phyloP scores from a whole-genome alignment of 2,113 vertebrate genomes.

The Panurus biarmicus region DNA sequence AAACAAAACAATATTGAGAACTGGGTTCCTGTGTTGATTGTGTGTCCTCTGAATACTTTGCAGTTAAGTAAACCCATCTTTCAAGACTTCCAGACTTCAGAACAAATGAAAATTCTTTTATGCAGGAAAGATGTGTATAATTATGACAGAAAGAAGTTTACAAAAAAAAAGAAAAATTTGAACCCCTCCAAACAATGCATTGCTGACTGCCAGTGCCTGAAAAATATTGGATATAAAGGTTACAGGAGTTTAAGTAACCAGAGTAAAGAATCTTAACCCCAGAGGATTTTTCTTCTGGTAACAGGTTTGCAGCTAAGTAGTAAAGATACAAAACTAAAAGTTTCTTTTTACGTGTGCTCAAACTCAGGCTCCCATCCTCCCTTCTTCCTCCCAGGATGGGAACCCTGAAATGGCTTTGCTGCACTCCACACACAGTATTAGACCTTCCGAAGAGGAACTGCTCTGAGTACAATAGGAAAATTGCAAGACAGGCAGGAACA shows the following conservation, averaged over 20 bases:
- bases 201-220: background rate
- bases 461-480: background rate
- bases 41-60: background rate
- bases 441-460: background rate
- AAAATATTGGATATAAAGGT: background rate
- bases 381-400: background rate
- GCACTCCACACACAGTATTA: accelerated
- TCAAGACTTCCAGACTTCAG: background rate
- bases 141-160: background rate
- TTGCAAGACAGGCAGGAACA: background rate
- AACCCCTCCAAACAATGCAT: background rate
- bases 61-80: background rate
- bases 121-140: background rate
- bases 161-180: too few species aligned
- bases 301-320: background rate
- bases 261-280: background rate
- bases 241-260: background rate
- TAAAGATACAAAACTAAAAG: background rate
- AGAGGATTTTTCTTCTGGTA: background rate
- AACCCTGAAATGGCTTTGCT: background rate
- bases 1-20: background rate
- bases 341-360: background rate
- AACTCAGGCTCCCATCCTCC: background rate
- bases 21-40: background rate
- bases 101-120: background rate